Base-by-base conservation (phyloP, 2,888 invertebrate species). In the Drosophila prostipennis region DNA sequence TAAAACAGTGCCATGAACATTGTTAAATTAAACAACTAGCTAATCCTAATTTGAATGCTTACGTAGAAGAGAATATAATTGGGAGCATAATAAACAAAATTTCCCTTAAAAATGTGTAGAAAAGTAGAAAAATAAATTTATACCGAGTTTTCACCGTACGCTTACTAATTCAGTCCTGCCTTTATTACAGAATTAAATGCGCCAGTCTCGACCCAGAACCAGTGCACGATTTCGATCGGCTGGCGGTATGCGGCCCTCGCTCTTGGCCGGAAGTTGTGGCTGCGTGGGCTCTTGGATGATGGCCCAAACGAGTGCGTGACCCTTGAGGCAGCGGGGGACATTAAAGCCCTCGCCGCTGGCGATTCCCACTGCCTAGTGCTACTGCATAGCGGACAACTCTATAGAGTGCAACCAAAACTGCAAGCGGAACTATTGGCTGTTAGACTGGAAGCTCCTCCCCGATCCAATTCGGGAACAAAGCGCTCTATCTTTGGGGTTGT, bases 171-270 rank as follows among this genome's bases (percentile, higher is more conserved):
- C 49, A 56, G 59, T 72, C 42, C 48, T 49, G 64, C 29, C 48
- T 61, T 72, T 5, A 52, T 60, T 59, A 19, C 61, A 84, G 83
- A 78, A 67, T 68, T 83, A 46, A 43, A 19, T 14, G 16, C 26
- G 11, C 73, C 34, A 14, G 32, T 60, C 11, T 34, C 40, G 48
- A 46, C 48, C 36, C 40, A 53, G 7, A 65, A 55, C 23, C 57
- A 51, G 51, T 53, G 51, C 51, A 69, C 79, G 23, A 63, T 87
- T 42, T 65, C 77, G 19, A 26, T 79, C 36, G 79, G 79, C 56
- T 92, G 91, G 91, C 89, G 88, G 40, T 91, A 87, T 60, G 90
- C 89, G 32, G 85, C 83, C 1, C 76, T 83, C 55, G 89, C 89
- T 2, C 13, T 36, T 6, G 77, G 72, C n/a, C 43, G 59, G 13